Evolutionary conservation across 1,140 invertebrate species (phyloP), one percentile per base, ranked within the genome.

Genomic region (Pseudomyrmex flavicornis): DNA sequence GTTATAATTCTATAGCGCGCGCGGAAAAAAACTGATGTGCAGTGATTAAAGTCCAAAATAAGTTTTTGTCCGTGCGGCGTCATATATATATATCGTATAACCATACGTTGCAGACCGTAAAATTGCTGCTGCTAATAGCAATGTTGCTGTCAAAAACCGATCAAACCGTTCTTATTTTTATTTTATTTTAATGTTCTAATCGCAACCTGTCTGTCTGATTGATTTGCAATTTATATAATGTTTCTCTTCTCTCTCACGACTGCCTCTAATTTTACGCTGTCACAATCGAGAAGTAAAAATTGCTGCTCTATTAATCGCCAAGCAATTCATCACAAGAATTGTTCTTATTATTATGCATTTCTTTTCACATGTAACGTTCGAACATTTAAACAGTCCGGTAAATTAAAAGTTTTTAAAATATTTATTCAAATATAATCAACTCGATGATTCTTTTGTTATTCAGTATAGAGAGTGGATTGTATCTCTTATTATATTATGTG

Each of bases 111-210:
- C 90, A 89, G 90, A 83, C 85, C 63, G 20, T 44, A 65, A 85
- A 79, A 85, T 90, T 88, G 68, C 80, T 26, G 76, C 77, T 88
- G 85, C 84, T 35, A 35, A 35, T 35, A 5, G 35, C 35, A 7
- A 35, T 35, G 35, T 35, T 35, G 35, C 73, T 75, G 75, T 72
- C 65, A 61, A 87, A 87, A 77, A 77, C 66, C 77, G 77, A 88
- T 88, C 70, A 77, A 69, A 48, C 73, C 73, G 35, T 74, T 85
- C 88, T 68, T 20, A 86, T 85, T 88, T 90, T 76, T 56, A 59
- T 68, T 84, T 44, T 10, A 44, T 70, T 83, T 89, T 90, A 90
- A 89, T 91, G 92, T 92, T 92, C 83, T 93, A 93, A 93, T 93
- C 92, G 90, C 86, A 88, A 93, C 92, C 91, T 89, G 89, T 92